Conservation (phyloP, 2,113 vertebrate genomes). For the Corythoichthys haematopterus region DNA sequence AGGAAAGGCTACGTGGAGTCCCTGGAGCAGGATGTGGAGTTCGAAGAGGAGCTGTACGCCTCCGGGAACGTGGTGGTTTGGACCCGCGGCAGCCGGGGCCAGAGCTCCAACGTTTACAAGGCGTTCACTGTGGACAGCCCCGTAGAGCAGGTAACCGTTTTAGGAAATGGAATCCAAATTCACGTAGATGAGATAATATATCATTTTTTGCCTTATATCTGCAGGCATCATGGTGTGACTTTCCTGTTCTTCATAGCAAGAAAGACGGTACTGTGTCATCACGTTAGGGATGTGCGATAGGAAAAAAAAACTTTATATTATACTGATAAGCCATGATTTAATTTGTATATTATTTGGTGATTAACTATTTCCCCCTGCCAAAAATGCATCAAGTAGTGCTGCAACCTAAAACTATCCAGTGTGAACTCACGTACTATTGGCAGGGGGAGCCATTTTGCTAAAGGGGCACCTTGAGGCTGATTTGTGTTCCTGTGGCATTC, state of each 20-base stretch:
- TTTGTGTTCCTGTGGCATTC: too few species aligned
- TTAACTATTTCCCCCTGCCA: too few species aligned
- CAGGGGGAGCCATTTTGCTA: too few species aligned
- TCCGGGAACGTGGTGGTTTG: constrained; percentile 93
- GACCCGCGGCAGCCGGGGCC: constrained; percentile 87
- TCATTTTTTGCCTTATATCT: constrained; percentile 38
- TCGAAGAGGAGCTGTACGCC: constrained; percentile 91
- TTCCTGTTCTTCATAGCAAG: constrained; percentile 80
- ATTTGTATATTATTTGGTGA: too few species aligned
- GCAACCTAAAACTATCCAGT: too few species aligned
- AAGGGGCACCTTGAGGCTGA: too few species aligned
- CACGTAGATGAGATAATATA: not conserved
- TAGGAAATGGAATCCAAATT: not conserved
- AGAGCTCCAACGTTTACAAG: constrained; percentile 85
- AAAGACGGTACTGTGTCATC: constrained; percentile 69
- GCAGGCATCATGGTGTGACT: constrained; percentile 95
- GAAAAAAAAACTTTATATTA: too few species aligned
- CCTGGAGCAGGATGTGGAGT: constrained; percentile 81
- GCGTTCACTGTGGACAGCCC: constrained; percentile 93
- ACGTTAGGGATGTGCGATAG: not conserved
- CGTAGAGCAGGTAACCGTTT: constrained; percentile 81
- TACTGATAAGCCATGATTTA: too few species aligned
- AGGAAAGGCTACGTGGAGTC: constrained; percentile 80
- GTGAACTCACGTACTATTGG: too few species aligned
- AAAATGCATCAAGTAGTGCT: too few species aligned